Conservation (phyloP, 2,113 vertebrate genomes). For the Chaenocephalus aceratus region DNA sequence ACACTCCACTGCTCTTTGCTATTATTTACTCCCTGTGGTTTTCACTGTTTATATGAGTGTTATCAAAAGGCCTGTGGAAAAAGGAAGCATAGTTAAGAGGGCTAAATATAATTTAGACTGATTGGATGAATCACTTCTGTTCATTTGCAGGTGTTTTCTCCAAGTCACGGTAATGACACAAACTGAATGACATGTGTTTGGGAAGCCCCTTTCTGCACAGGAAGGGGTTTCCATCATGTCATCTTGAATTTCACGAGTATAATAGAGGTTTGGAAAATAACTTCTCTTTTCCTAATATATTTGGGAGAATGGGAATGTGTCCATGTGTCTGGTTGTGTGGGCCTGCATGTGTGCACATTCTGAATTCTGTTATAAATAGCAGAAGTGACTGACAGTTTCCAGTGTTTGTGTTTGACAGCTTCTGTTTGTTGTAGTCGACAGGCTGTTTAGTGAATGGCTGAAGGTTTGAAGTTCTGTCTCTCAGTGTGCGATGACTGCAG, state of each 20-base stretch:
- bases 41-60: slow-evolving; percentile 38
- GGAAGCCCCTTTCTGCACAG: slow-evolving; percentile 14
- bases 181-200: slow-evolving; percentile 24
- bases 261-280: slow-evolving; percentile 25
- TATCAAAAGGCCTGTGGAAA: slow-evolving; percentile 43
- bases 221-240: slow-evolving; percentile 29
- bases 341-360: slow-evolving; percentile 36
- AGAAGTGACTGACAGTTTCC: slow-evolving; percentile 73
- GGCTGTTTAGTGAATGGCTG: slow-evolving; percentile 73
- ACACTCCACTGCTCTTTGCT: slow-evolving; percentile 9
- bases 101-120: slow-evolving; percentile 29
- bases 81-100: slow-evolving; percentile 11
- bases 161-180: slow-evolving; percentile 36
- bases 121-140: slow-evolving; percentile 34
- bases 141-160: slow-evolving; percentile 30
- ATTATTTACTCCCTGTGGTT: slow-evolving; percentile 52
- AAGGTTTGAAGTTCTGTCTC: slow-evolving; percentile 71
- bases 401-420: slow-evolving; percentile 75
- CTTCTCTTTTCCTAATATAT: slow-evolving; percentile 13
- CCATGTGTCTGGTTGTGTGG: slow-evolving; percentile 8
- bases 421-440: slow-evolving; percentile 71
- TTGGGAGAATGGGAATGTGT: neutral
- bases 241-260: slow-evolving; percentile 17
- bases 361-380: slow-evolving; percentile 69
- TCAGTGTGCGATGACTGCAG: slow-evolving; percentile 60